Evolutionary conservation across 2,888 invertebrate species (phyloP).

Genomic region (Phytoseiulus persimilis): DNA sequence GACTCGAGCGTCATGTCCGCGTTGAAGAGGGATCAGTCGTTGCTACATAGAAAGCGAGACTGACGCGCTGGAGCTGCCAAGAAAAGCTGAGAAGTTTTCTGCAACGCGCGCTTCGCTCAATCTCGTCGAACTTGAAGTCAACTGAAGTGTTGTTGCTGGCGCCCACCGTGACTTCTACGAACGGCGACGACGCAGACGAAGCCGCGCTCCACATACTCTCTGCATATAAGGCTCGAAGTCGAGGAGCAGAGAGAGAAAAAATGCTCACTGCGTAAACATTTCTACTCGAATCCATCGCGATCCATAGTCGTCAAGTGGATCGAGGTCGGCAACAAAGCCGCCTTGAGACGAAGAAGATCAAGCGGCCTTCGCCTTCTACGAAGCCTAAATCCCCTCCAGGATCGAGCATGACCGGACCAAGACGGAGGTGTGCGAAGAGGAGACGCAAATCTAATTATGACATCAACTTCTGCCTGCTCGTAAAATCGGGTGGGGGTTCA

Average conservation of each 20-base stretch:
- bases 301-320: neutral
- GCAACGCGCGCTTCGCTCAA: neutral
- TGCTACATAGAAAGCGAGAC: neutral
- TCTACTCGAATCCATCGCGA: neutral
- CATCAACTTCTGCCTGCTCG: neutral
- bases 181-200: neutral
- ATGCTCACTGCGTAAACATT: neutral
- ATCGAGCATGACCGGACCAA: neutral
- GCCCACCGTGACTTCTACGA: neutral
- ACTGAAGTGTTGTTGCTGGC: neutral
- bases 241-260: neutral
- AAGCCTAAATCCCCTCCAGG: neutral
- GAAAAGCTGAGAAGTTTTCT: neutral
- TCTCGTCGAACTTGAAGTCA: neutral
- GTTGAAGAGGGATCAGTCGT: neutral
- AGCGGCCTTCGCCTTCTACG: neutral
- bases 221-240: neutral
- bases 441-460: conserved; percentile 5
- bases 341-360: neutral
- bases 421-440: neutral
- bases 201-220: neutral
- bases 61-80: neutral
- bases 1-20: neutral
- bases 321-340: conserved; percentile 5
- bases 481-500: neutral